phyloP scores from a whole-genome alignment of 2,113 vertebrate genomes.

The Actinemys pallida region DNA sequence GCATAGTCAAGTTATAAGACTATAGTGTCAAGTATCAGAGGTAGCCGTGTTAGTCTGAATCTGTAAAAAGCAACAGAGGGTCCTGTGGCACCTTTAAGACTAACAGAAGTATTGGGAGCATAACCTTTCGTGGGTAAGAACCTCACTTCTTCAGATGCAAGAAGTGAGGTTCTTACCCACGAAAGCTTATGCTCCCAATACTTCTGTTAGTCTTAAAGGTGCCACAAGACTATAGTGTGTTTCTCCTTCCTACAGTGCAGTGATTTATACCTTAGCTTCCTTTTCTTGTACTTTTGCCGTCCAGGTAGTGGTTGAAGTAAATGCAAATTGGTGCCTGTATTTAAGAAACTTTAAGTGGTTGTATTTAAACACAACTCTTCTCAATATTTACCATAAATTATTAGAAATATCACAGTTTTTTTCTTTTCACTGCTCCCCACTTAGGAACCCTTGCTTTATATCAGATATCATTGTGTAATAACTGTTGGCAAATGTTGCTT shows the following conservation, averaged over 20 bases:
- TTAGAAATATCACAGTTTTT: neutral
- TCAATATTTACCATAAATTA: neutral
- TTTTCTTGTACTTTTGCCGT: neutral
- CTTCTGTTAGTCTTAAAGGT: too few relatives aligned
- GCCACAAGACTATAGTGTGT: neutral
- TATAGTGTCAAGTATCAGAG: neutral
- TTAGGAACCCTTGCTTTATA: neutral
- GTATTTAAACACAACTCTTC: neutral
- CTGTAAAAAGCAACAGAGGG: too few relatives aligned
- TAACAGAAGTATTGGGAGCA: too few relatives aligned
- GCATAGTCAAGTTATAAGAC: neutral
- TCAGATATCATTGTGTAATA: neutral
- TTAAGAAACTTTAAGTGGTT: neutral
- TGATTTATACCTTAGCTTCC: neutral
- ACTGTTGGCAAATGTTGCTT: neutral
- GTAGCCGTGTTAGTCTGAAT: too few relatives aligned
- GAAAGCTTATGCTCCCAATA: too few relatives aligned
- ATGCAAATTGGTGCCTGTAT: neutral
- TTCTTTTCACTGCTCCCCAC: fast-evolving
- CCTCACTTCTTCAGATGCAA: too few relatives aligned
- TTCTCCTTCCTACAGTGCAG: neutral
- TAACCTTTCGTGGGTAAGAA: too few relatives aligned
- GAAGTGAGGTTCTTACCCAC: too few relatives aligned
- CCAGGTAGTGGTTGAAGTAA: neutral
- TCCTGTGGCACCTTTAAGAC: too few relatives aligned